Evolutionary conservation across 2,113 vertebrate species (phyloP), one percentile per base, ranked within the genome.

Genomic region (Phyllostomus hastatus): DNA sequence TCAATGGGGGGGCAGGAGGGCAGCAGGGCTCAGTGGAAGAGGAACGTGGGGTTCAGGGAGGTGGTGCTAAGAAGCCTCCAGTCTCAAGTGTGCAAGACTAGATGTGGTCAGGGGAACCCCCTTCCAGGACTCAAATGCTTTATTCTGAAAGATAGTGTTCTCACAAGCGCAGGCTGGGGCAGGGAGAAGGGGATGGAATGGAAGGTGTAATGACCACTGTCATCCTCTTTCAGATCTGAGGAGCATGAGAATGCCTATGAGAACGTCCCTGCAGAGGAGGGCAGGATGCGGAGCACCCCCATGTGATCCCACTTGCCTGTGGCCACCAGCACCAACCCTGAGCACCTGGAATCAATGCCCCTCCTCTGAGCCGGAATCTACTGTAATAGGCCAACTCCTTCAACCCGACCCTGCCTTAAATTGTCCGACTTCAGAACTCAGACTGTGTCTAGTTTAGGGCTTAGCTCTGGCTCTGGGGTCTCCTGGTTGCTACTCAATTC

Each of bases 261-360:
- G 0, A 64, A 98, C 20, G 91, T 97, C 38, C 35, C 78, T 0
- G 98, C 98, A 87, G 98, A 98, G 80, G 98, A 93, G 64, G 96
- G 76, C 96, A 97, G 16, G 66, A 97, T 98, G 83, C 81, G 96
- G 76, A 98, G 98, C 96, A 98, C 98, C 0, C 96, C 97, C 64
- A 98, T 99, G 98, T 99, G 98, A 17, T 10, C 41, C 31, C 7
- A 22, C 70, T 78, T 16, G 0, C n/a, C 28, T 10, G 19, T 9
- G 72, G 22, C 33, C 52, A 64, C 28, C 48, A 61, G 41, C 5
- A 22, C 64, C 31, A 38, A 79, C 33, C 38, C 46, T 41, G 7
- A 33, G 48, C 2, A 1, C 48, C 31, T 70, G 43, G 4, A 54
- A 48, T 16, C 2, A 50, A 12, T 31, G 43, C 26, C 17, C 61